Conservation (phyloP, 2,888 invertebrate genomes). For the Xylophagus ater region DNA sequence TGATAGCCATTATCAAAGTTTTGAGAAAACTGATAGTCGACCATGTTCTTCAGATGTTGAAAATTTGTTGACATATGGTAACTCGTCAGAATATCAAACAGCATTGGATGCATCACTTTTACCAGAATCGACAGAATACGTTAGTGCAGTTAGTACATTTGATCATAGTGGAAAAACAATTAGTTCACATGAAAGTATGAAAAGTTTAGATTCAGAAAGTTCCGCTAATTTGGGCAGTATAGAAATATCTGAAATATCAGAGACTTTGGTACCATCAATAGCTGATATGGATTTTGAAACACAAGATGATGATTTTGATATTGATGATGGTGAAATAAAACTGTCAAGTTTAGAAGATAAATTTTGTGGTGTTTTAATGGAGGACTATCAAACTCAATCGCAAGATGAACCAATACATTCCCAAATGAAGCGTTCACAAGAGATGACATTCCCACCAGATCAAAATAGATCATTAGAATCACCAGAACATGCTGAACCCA, state of each 20-base stretch:
- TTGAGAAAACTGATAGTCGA: conserved; percentile 66
- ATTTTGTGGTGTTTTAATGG: conserved; percentile 46
- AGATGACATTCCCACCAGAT: conserved; percentile 76
- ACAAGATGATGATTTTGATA: conserved; percentile 28
- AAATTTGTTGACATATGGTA: conserved; percentile 59
- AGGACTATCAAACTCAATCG: conserved; percentile 45
- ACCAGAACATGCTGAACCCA: conserved; percentile 22
- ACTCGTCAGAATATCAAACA: conserved; percentile 79
- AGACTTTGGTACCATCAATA: conserved; percentile 84
- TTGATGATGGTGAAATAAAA: conserved; percentile 23
- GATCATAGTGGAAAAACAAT: conserved; percentile 34
- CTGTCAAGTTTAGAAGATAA: conserved; percentile 39
- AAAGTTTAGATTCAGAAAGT: conserved; percentile 78
- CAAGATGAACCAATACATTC: conserved; percentile 49
- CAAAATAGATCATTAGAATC: conserved; percentile 23
- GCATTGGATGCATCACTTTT: conserved; percentile 65
- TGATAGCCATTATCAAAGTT: conserved; percentile 80
- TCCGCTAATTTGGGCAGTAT: conserved; percentile 81
- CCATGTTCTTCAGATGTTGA: conserved; percentile 82
- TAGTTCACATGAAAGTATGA: conserved; percentile 85
- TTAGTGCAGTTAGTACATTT: conserved; percentile 75
- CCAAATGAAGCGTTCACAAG: conserved; percentile 77
- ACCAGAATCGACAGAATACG: conserved; percentile 75
- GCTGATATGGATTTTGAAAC: conserved; percentile 52
- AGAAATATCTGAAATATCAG: conserved; percentile 84